Evolutionary conservation across 2,797 vertebrate genomes (phyloP).

Genomic region (Arrhamphus sclerolepis): DNA sequence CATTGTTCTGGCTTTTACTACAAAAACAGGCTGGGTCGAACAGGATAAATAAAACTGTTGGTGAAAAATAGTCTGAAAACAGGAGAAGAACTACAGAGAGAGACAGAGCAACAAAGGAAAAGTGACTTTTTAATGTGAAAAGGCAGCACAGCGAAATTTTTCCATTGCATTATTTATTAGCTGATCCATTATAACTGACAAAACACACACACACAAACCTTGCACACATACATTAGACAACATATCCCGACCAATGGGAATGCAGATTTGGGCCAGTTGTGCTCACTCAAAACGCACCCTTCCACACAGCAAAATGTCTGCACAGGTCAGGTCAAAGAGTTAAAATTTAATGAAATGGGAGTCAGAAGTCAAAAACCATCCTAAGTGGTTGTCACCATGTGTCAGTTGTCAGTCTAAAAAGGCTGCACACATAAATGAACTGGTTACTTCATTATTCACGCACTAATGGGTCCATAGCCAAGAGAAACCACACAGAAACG

Average conservation of each 20-base stretch:
- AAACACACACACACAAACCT: conserved; percentile 11
- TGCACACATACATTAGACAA: not conserved
- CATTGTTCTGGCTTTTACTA: conserved; percentile 38
- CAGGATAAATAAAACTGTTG: conserved; percentile 53
- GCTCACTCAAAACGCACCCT: conserved; percentile 33
- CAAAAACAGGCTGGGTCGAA: conserved; percentile 37
- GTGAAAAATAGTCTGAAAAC: conserved; percentile 29
- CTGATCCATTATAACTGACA: conserved; percentile 55
- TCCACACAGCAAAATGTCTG: not conserved
- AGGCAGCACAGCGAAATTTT: conserved; percentile 49
- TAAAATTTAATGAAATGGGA: conserved; percentile 30
- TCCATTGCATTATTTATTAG: conserved; percentile 69
- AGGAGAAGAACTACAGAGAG: no score
- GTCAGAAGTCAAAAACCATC: conserved; percentile 39
- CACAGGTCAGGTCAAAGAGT: conserved; percentile 22
- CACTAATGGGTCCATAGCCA: conserved; percentile 25
- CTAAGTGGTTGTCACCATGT: conserved; percentile 29
- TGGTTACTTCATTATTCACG: conserved; percentile 25
- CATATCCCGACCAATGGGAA: not conserved
- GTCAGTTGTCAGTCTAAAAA: conserved; percentile 45
- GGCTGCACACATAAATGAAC: conserved; percentile 20
- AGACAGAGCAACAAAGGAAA: no score
- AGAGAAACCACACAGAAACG: conserved; percentile 7
- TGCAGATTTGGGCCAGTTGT: not conserved
- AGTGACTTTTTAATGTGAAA: conserved; percentile 52